Conservation (phyloP, 2,888 invertebrate species). For the Deroplatys truncata region DNA sequence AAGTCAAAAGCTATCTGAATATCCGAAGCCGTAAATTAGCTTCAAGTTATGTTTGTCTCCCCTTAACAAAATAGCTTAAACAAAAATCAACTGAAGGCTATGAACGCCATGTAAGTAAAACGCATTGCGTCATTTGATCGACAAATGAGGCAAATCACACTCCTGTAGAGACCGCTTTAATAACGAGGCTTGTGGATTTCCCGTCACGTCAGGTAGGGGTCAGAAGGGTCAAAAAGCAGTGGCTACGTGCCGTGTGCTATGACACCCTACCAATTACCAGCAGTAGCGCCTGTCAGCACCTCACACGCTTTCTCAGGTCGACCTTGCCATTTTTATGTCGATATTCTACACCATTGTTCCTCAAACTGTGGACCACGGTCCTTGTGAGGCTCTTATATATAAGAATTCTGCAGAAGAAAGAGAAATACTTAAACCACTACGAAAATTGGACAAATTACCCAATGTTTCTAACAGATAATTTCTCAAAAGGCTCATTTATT, state of each 20-base stretch:
- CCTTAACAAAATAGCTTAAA: too few species aligned
- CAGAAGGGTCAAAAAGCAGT: not conserved
- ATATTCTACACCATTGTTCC: not conserved
- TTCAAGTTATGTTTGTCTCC: too few species aligned
- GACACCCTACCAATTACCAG: not conserved
- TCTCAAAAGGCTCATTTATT: too few species aligned
- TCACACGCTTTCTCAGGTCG: not conserved
- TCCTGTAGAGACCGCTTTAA: not conserved
- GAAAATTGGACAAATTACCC: too few species aligned
- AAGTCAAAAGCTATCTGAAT: too few species aligned
- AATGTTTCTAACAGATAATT: too few species aligned
- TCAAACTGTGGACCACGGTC: not conserved
- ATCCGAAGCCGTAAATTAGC: too few species aligned
- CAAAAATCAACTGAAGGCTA: too few species aligned
- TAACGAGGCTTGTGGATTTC: not conserved
- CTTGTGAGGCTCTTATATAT: not conserved
- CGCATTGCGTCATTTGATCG: not conserved
- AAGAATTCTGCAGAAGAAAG: too few species aligned
- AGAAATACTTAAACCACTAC: too few species aligned
- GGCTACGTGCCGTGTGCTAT: not conserved
- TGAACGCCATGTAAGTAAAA: not conserved
- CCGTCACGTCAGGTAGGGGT: not conserved
- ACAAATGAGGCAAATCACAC: not conserved
- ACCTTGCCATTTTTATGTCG: not conserved
- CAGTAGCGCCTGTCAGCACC: not conserved